Evolutionary conservation across 2,797 vertebrate genomes (phyloP).

Genomic region (Petrocephalus sullivani): DNA sequence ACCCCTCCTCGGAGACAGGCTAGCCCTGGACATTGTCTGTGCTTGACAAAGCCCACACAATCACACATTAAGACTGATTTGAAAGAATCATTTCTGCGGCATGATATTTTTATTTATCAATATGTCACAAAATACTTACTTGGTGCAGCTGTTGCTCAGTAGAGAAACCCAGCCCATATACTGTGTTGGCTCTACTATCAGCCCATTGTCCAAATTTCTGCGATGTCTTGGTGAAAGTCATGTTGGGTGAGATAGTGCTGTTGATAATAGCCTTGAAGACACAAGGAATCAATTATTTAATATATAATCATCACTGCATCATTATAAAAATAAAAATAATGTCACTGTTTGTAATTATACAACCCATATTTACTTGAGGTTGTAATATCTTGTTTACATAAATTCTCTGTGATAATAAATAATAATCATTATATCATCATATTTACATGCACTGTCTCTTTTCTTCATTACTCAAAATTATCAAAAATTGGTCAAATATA

Average conservation of each 20-base stretch:
- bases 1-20: background rate
- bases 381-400: background rate
- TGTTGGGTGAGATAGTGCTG: constrained; percentile 96
- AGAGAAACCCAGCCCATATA: constrained; percentile 87
- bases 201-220: constrained; percentile 98
- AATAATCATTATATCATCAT: background rate
- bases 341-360: background rate
- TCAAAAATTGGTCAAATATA: background rate
- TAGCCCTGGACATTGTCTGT: background rate
- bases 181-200: constrained; percentile 90
- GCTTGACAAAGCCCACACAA: background rate
- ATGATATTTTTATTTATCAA: background rate
- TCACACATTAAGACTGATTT: background rate
- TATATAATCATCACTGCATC: background rate
- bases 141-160: constrained; percentile 88
- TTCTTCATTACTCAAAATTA: background rate
- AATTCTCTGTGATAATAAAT: background rate
- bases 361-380: background rate
- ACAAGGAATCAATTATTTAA: background rate
- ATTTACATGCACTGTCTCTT: background rate
- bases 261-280: constrained; percentile 85
- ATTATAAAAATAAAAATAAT: no score
- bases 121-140: constrained; percentile 51
- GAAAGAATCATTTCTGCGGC: background rate
- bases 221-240: constrained; percentile 96